Conservation (phyloP, 2,797 vertebrate species). For the Pachyuromys duprasi region DNA sequence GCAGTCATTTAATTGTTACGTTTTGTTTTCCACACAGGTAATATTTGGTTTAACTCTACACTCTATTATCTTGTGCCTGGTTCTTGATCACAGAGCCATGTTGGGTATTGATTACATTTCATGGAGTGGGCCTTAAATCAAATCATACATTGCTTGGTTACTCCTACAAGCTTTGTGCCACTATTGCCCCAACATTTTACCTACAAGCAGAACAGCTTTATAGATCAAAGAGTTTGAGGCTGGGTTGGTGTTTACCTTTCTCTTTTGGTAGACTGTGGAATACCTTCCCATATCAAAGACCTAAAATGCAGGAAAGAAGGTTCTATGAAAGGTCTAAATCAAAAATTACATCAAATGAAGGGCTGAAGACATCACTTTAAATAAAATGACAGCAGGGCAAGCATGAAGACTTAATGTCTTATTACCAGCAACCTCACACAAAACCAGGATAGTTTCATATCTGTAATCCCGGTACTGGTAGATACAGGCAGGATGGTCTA, state of each 20-base stretch:
- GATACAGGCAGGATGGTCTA: neutral
- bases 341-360: neutral
- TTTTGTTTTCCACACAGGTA: neutral
- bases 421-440: too few species aligned
- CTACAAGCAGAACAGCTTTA: neutral
- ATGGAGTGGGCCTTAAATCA: neutral
- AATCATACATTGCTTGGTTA: neutral
- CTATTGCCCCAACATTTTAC: neutral
- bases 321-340: neutral
- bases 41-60: neutral
- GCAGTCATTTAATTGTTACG: neutral
- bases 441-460: neutral
- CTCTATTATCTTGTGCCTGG: neutral
- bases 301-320: neutral
- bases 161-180: neutral
- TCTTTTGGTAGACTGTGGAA: neutral
- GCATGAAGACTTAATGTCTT: neutral
- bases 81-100: neutral
- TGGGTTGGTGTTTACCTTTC: neutral
- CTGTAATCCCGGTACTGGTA: too few species aligned
- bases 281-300: neutral
- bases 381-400: neutral
- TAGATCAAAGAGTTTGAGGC: too few species aligned
- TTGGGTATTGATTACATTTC: neutral
- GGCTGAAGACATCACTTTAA: neutral